A percentile compares a stretch with the other conserved stretches of the same genome.
Conservation (phyloP, 2,797 vertebrate genomes). For the Anabas testudineus region DNA sequence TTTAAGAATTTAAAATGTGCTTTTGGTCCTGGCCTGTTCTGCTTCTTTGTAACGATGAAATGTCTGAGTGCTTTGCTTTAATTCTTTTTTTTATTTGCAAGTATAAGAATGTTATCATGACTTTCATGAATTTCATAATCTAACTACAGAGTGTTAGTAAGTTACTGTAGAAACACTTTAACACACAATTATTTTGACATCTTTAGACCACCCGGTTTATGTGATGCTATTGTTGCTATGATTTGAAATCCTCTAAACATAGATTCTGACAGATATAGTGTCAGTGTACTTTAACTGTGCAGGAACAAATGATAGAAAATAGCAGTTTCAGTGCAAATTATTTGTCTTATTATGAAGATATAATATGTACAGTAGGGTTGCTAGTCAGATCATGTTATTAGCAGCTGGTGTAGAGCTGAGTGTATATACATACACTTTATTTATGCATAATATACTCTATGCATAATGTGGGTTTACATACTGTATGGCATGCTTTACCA, state of each 20-base stretch:
- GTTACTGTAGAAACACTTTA: no score
- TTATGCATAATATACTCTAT: background rate
- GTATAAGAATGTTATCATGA: background rate
- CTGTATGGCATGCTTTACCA: background rate
- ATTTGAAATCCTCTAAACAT: no score
- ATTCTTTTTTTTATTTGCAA: background rate
- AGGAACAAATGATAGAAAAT: slow-evolving; percentile 17
- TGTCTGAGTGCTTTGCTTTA: background rate
- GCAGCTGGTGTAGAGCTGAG: slow-evolving; percentile 23
- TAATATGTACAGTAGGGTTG: background rate
- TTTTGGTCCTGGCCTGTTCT: background rate
- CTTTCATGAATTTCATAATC: background rate
- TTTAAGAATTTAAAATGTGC: no score
- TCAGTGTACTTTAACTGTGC: background rate
- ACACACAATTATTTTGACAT: no score
- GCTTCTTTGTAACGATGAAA: no score
- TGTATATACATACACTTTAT: no score
- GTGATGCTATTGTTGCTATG: no score
- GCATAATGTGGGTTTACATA: background rate
- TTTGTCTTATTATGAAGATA: slow-evolving; percentile 16
- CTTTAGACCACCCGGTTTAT: no score
- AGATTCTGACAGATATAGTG: background rate
- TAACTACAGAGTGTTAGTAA: background rate
- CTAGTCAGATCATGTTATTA: slow-evolving; percentile 14
- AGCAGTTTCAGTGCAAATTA: background rate